These are phyloP conservation scores for Colletes latitarsis DNA, from an alignment of 1,140 invertebrate species.

Conservation along the genomic window DNA sequence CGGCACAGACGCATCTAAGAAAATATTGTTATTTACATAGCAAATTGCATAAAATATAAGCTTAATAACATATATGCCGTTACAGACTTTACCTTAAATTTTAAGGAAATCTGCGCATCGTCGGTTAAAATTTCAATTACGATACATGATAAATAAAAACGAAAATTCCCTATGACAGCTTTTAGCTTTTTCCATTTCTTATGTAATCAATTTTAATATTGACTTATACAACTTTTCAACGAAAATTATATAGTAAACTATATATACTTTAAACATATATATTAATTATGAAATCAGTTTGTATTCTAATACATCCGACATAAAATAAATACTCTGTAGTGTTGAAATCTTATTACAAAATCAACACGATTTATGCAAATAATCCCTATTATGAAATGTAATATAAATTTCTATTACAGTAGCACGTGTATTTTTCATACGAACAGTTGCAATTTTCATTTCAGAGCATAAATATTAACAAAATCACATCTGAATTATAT, in stretches of 20 bases:
- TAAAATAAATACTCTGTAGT: not conserved
- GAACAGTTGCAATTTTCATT: not conserved
- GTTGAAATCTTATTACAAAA: not conserved
- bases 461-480: not conserved
- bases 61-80: not conserved
- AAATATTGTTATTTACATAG: not conserved
- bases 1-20: too few species aligned
- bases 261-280: not conserved
- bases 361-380: not conserved
- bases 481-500: too few species aligned
- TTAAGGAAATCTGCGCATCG: not conserved
- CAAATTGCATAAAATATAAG: too few species aligned
- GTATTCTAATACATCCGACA: not conserved
- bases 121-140: not conserved
- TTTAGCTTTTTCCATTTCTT: not conserved
- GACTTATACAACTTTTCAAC: not conserved
- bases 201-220: not conserved
- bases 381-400: not conserved
- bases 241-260: not conserved
- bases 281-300: not conserved
- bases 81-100: not conserved
- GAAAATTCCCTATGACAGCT: conserved; percentile 25
- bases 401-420: not conserved
- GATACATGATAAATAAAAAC: not conserved
- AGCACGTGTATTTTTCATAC: not conserved